A percentile compares a stretch with the other conserved stretches of the same genome.
These are phyloP conservation scores for Cosmopolites sordidus DNA, from an alignment of 2,888 invertebrate species.

Conservation along the genomic window DNA sequence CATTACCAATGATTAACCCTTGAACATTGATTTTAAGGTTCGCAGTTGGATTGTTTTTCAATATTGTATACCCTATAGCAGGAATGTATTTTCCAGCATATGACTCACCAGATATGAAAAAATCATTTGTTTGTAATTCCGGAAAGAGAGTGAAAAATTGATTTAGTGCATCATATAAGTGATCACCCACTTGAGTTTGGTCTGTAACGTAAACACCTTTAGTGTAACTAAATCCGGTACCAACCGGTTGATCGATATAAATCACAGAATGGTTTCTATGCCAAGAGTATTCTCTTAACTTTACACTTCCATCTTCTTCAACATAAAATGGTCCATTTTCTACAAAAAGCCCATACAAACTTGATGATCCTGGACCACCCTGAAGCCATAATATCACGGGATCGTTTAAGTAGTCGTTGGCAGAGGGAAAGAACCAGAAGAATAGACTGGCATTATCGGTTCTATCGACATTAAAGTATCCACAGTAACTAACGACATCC, in stretches of 20 bases:
- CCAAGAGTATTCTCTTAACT: constrained; percentile 70
- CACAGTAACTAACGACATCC: constrained; percentile 64
- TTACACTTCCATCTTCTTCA: constrained; percentile 41
- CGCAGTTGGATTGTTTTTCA: constrained; percentile 58
- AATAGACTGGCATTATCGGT: constrained; percentile 72
- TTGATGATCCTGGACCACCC: constrained; percentile 76
- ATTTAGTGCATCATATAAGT: constrained; percentile 68
- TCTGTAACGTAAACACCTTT: constrained; percentile 62
- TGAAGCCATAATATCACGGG: constrained; percentile 77
- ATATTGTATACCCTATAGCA: constrained; percentile 69
- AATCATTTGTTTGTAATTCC: constrained; percentile 66
- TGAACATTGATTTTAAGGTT: constrained; percentile 63
- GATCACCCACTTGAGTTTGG: constrained; percentile 73
- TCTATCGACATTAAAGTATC: constrained; percentile 75
- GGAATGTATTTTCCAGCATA: constrained; percentile 80
- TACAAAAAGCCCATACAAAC: constrained; percentile 69
- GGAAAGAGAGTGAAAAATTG: constrained; percentile 86
- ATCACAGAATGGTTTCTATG: constrained; percentile 71
- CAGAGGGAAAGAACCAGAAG: constrained; percentile 83
- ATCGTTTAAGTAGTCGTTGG: constrained; percentile 50
- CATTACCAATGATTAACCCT: constrained; percentile 73
- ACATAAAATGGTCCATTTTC: constrained; percentile 75
- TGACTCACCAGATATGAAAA: constrained; percentile 87
- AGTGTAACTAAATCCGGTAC: constrained; percentile 86
- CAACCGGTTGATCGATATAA: constrained; percentile 88